phyloP scores from a whole-genome alignment of 2,113 vertebrate species.

The Peromyscus polionotus region DNA sequence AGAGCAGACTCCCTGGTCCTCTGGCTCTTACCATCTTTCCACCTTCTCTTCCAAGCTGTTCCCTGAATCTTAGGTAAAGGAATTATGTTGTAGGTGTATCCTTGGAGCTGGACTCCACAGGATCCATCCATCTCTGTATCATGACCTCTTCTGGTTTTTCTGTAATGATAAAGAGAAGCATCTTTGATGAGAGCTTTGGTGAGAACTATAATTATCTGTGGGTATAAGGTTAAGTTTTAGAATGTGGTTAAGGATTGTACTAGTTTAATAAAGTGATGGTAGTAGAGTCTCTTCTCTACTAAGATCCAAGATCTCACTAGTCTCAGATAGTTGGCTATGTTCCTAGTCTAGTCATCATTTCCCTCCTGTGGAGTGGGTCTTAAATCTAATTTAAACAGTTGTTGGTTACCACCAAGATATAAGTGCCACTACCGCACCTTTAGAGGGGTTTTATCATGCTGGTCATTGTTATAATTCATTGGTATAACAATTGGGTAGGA shows the following conservation, averaged over 20 bases:
- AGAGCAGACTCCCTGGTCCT: not conserved
- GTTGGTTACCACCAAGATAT: not conserved
- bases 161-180: not conserved
- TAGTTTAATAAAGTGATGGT: not conserved
- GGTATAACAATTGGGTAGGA: not conserved
- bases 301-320: not conserved
- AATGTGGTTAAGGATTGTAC: too few species aligned
- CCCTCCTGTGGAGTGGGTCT: not conserved
- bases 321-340: not conserved
- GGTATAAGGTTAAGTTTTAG: not conserved
- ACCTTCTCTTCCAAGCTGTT: not conserved
- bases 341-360: not conserved
- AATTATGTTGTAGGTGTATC: not conserved
- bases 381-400: not conserved
- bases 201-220: not conserved
- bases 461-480: not conserved
- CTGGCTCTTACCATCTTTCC: not conserved
- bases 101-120: not conserved
- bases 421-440: not conserved
- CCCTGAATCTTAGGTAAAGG: not conserved
- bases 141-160: not conserved
- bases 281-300: not conserved
- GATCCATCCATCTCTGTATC: not conserved
- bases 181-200: not conserved
- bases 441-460: not conserved